Conservation (phyloP, 2,888 invertebrate species). For the Cepaea hortensis region DNA sequence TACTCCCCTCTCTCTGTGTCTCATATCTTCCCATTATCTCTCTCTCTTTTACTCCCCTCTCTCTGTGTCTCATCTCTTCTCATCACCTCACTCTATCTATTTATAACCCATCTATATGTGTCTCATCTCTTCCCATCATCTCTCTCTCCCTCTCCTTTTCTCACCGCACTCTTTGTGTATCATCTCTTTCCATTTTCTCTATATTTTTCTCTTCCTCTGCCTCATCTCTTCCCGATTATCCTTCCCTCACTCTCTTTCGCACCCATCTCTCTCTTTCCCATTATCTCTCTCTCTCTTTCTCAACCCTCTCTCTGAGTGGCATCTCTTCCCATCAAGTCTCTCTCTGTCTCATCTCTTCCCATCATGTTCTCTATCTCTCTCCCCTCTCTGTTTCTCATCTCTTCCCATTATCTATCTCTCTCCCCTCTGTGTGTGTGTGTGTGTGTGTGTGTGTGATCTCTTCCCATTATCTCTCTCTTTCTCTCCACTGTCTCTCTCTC, state of each 20-base stretch:
- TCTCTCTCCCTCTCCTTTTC: neutral
- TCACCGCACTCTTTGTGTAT: neutral
- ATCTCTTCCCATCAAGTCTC: neutral
- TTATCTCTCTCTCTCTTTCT: constrained; percentile 13
- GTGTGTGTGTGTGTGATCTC: no score
- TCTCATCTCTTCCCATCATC: neutral
- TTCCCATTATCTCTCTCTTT: no score
- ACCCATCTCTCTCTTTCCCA: no score
- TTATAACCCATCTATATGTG: neutral
- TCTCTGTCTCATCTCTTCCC: no score
- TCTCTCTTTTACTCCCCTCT: neutral
- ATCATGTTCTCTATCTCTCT: neutral
- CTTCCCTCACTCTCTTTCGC: neutral
- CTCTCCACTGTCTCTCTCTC: no score
- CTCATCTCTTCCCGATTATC: neutral
- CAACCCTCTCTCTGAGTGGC: neutral
- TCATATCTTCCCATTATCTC: no score
- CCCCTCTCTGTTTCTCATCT: neutral
- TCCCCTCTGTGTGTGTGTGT: no score
- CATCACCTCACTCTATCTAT: neutral
- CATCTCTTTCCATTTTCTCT: neutral
- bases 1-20: no score
- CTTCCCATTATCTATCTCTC: neutral
- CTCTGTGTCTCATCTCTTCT: neutral
- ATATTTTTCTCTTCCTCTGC: neutral